Evolutionary conservation across 2,888 invertebrate genomes (phyloP), one percentile per base, ranked within the genome.

Genomic region (Cancer borealis): DNA sequence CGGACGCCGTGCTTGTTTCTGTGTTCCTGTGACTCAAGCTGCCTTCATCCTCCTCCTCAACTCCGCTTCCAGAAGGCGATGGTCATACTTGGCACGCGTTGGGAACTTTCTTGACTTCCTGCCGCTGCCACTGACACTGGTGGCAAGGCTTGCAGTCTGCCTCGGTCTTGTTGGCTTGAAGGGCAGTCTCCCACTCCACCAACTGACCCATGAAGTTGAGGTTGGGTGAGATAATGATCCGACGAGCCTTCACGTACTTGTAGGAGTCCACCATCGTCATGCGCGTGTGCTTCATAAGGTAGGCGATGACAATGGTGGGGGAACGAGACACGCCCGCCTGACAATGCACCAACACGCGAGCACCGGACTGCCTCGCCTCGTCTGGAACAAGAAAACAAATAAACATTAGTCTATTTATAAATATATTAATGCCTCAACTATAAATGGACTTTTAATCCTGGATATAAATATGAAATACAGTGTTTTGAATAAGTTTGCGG

Each of bases 301-400:
- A 99, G 91, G 99, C 99, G 96, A 99, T 99, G 96, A 99, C 98
- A 96, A 99, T 98, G 95, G 99, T 99, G 95, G 99, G 99, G 96
- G 99, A 99, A 96, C 99, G 97, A 93, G 99, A 99, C 92, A 99
- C 98, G 92, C 99, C 99, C 92, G 99, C 99, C 96, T 99, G 99
- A 97, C 99, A 99, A 97, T 99, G 99, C 95, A 99, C 98, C 96
- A 99, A 97, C 84, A 99, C 98, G 96, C 98, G 97, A 96, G 97
- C 97, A 96, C 97, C 98, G 93, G 96, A 97, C 97, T 97, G 98
- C 97, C 98, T 97, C 89, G 98, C 98, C 96, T 98, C 97, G 96
- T 98, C 98, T 98, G 97, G 30, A 97, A 97, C 95, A 96, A 94
- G 10, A n/a, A 2, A 73, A 73, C 10, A 26, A 73, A 73, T 26